Conservation (phyloP, 2,113 vertebrate species). For the Emydura subglobosa region DNA sequence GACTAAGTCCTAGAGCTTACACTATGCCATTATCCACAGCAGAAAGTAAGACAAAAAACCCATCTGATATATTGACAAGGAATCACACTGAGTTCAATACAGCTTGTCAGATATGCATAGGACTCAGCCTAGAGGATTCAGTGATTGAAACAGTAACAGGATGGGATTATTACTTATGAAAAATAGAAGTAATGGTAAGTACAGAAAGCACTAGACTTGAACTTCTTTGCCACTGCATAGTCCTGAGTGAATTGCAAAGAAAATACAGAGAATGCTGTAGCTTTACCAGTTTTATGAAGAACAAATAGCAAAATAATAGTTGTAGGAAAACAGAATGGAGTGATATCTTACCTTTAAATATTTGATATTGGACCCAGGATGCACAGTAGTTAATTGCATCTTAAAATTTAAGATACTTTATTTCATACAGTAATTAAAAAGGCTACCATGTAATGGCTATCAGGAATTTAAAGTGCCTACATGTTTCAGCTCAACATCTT, state of each 20-base stretch:
- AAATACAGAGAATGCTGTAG: not conserved
- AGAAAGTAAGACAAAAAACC: not conserved
- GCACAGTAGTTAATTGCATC: not conserved
- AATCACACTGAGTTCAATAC: accelerated
- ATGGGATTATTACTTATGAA: constrained; percentile 14
- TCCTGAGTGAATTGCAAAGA: not conserved
- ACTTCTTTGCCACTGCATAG: not conserved
- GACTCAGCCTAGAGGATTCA: not conserved
- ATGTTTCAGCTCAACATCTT: not conserved
- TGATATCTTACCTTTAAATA: not conserved
- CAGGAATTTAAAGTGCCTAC: not conserved
- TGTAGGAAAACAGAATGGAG: not conserved
- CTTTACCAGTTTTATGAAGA: not conserved
- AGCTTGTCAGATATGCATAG: not conserved
- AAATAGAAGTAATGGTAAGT: constrained; percentile 28
- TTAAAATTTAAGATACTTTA: not conserved
- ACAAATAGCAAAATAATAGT: not conserved
- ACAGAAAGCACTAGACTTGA: not conserved
- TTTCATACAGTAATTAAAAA: not conserved
- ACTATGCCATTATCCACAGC: not conserved
- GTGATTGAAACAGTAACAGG: constrained; percentile 11
- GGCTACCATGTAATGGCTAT: not conserved
- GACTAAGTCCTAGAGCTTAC: not conserved
- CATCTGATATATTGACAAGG: not conserved
- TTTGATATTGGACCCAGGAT: not conserved